Evolutionary conservation across 2,888 invertebrate genomes (phyloP).

Genomic region (Siphlonurus alternatus): DNA sequence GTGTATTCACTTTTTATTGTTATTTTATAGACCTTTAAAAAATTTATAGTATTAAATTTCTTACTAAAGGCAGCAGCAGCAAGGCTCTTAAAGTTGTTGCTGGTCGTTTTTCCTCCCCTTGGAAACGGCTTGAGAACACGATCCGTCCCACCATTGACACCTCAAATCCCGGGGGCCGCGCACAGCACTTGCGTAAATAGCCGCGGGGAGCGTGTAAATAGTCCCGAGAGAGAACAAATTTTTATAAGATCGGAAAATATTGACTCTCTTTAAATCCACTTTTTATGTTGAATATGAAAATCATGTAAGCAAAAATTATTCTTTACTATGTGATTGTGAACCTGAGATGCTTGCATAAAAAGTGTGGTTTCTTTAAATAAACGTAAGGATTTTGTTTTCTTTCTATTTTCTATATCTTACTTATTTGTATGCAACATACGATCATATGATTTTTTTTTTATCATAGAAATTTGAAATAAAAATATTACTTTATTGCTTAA

Average conservation of each 20-base stretch:
- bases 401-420: too few species aligned
- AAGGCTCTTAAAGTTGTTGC: neutral
- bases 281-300: neutral
- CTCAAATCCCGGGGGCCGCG: neutral
- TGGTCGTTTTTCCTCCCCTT: neutral
- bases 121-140: neutral
- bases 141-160: neutral
- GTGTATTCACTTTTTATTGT: too few species aligned
- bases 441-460: too few species aligned
- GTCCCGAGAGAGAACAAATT: neutral
- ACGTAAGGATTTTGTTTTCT: too few species aligned
- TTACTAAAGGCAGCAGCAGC: neutral
- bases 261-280: neutral
- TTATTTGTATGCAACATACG: too few species aligned
- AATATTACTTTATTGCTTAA: too few species aligned
- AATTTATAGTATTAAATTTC: neutral
- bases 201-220: neutral
- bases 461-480: too few species aligned
- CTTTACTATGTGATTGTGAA: slow-evolving; percentile 1
- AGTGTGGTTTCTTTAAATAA: too few species aligned
- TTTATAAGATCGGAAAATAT: neutral
- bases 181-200: neutral
- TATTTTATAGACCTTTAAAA: neutral
- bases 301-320: too few species aligned
- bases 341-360: too few species aligned